Base-by-base conservation (phyloP, 2,888 invertebrate species). In the Hypomecis atomaria region DNA sequence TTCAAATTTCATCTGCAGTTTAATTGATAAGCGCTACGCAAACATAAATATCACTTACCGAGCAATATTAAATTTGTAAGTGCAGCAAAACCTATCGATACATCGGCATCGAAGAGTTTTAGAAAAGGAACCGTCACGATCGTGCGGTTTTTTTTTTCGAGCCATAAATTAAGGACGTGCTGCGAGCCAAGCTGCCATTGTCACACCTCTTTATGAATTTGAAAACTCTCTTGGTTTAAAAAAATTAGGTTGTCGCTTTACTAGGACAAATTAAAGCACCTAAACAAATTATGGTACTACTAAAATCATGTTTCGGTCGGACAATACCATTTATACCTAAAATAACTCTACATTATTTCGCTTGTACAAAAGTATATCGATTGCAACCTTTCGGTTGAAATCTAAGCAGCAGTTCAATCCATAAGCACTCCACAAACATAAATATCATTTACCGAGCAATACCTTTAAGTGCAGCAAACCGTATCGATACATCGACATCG, bases 101-200 rank as follows among this genome's bases (percentile, higher is more conserved):
- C 43, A 53, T 53, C 36, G 49, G 56, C 37, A 53, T 53, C 36
- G 49, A 40, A 47, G 49, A 49, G 55, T 55, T 54, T 59, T 55
- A 58, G 59, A 69, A 61, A 65, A 50, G 45, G 49, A 58, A 61
- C 70, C 65, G 66, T 72, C 69, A 72, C 72, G 71, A 70, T 72
- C 66, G 63, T 71, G 74, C 13, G 69, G 61, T n/a, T n/a, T n/a
- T 74, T 77, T 77, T 82, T 82, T 75, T 72, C 78, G 78, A 78
- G 80, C 77, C 72, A 77, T 84, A 23, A 23, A 23, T 23, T 23
- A 3, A 23, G 23, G 23, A 23, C 23, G 23, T 23, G 23, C 23
- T 3, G 23, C 23, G 23, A 23, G 23, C 23, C 23, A 23, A 23
- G 3, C 23, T 23, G 23, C 23, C 23, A 3, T 23, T 23, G 3